phyloP scores from a whole-genome alignment of 2,888 invertebrate species.

The Agrochola macilenta region DNA sequence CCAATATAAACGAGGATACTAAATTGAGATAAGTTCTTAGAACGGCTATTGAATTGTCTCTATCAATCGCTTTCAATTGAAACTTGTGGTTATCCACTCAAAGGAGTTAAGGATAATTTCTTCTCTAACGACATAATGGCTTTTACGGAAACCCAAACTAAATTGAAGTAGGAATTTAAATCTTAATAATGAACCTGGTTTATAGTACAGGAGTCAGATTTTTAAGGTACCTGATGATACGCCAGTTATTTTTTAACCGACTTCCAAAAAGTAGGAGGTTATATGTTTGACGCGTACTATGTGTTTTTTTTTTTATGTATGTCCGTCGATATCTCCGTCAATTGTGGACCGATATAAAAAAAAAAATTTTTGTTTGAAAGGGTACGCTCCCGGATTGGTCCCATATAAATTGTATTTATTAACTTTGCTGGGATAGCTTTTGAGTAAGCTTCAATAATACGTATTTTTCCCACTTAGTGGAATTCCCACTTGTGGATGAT shows the following conservation, averaged over 20 bases:
- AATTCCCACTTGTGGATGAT: too few species aligned
- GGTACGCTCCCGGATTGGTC: too few species aligned
- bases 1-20: slow-evolving; percentile 53
- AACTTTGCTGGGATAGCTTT: too few species aligned
- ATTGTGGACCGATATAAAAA: too few species aligned
- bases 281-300: too few species aligned
- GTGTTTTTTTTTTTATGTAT: too few species aligned
- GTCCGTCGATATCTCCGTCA: too few species aligned
- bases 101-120: slow-evolving; percentile 33
- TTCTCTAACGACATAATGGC: slow-evolving; percentile 30
- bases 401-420: too few species aligned
- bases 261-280: too few species aligned
- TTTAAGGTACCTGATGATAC: not conserved
- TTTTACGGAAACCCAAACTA: not conserved
- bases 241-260: not conserved
- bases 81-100: slow-evolving; percentile 46
- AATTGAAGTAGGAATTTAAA: not conserved
- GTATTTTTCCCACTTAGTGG: too few species aligned
- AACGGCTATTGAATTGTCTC: slow-evolving; percentile 55
- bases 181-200: not conserved
- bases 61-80: slow-evolving; percentile 60
- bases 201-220: not conserved
- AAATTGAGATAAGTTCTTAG: slow-evolving; percentile 62
- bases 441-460: too few species aligned
- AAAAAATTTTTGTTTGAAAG: too few species aligned